Conservation (phyloP, 2,113 vertebrate species). For the Tretioscincus oriximinensis region DNA sequence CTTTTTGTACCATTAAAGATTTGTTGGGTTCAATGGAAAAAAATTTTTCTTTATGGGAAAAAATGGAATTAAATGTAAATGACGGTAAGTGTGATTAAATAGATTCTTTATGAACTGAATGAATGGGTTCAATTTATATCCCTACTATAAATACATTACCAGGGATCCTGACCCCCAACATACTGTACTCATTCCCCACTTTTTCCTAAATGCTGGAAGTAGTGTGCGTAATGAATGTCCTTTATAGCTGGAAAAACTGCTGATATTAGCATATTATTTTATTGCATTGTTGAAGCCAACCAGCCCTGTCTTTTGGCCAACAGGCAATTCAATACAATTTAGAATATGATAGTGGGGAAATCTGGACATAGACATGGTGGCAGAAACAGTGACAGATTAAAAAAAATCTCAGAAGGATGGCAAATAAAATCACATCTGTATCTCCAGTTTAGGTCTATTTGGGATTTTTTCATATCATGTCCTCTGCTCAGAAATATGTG, state of each 20-base stretch:
- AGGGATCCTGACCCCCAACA: too few relatives aligned
- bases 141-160: too few relatives aligned
- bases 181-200: background rate
- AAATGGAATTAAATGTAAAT: too few relatives aligned
- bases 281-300: background rate
- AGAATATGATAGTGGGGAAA: background rate
- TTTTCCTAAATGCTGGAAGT: background rate
- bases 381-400: background rate
- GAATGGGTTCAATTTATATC: too few relatives aligned
- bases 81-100: too few relatives aligned
- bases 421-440: background rate
- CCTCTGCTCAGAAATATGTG: background rate
- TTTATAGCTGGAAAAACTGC: background rate
- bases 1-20: too few relatives aligned
- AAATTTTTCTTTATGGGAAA: too few relatives aligned
- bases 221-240: background rate
- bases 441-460: too few relatives aligned
- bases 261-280: slow-evolving; percentile 14
- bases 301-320: background rate
- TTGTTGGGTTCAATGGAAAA: too few relatives aligned
- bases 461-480: background rate
- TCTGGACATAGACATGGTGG: background rate
- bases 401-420: background rate
- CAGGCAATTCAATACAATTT: slow-evolving; percentile 2
- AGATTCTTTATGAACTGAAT: too few relatives aligned